A percentile compares a stretch with the other conserved stretches of the same genome.
Evolutionary conservation across 2,888 invertebrate species (phyloP).

Genomic region (Ormyrus thymus): DNA sequence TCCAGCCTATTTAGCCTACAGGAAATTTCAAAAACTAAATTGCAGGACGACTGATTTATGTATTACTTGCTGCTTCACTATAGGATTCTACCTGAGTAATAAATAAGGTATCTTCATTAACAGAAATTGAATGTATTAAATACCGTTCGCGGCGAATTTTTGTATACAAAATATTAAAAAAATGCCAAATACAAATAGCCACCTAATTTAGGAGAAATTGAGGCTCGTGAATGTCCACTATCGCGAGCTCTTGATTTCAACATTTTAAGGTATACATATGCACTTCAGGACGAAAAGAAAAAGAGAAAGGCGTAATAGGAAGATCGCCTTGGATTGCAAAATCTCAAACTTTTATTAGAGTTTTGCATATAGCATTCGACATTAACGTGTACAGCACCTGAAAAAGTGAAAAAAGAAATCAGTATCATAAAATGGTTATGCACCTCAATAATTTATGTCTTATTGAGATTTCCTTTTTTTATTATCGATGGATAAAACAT

Average conservation of each 20-base stretch:
- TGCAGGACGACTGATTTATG: too few relatives aligned
- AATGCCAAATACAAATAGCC: constrained; percentile 6
- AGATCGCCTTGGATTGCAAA: constrained; percentile 47
- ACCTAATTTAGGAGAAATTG: constrained; percentile 8
- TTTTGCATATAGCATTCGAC: too few relatives aligned
- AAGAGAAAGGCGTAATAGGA: constrained; percentile 51
- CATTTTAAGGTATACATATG: constrained; percentile 26
- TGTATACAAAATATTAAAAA: too few relatives aligned
- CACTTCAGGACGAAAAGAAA: constrained; percentile 37
- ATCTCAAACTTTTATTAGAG: constrained; percentile 2
- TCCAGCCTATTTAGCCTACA: too few relatives aligned
- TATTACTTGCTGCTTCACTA: background rate
- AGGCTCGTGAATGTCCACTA: constrained; percentile 6
- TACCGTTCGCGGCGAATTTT: background rate
- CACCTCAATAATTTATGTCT: too few relatives aligned
- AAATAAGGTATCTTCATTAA: background rate
- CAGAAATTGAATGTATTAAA: background rate
- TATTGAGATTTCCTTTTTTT: too few relatives aligned
- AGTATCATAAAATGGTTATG: too few relatives aligned
- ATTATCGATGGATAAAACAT: background rate
- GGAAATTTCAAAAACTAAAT: too few relatives aligned
- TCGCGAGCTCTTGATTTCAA: constrained; percentile 24
- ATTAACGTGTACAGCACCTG: too few relatives aligned
- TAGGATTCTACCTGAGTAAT: background rate
- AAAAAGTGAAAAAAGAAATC: too few relatives aligned